Evolutionary conservation across 2,113 vertebrate species (phyloP).

Genomic region (Aviceda subcristata): DNA sequence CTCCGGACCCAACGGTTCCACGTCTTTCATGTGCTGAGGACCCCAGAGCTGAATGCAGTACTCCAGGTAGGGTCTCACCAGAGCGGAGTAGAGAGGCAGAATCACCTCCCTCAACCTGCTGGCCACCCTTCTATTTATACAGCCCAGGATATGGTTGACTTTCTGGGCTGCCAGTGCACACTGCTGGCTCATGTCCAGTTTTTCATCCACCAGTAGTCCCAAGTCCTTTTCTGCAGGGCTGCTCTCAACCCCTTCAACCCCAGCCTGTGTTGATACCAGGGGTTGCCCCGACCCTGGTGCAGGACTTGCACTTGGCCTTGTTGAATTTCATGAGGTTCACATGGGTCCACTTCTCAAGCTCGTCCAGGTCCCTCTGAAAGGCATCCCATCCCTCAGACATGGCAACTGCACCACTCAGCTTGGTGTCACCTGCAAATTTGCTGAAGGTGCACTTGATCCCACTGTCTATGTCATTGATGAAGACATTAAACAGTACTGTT

Average conservation of each 20-base stretch:
- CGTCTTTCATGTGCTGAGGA: neutral
- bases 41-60: neutral
- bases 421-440: neutral
- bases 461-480: neutral
- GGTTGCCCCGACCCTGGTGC: neutral
- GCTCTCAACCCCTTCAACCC: neutral
- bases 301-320: neutral
- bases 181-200: neutral
- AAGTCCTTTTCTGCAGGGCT: no score
- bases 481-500: neutral
- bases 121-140: neutral
- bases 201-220: neutral
- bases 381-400: neutral
- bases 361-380: neutral
- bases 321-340: neutral
- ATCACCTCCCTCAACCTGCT: neutral
- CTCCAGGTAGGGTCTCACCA: neutral
- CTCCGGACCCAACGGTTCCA: neutral
- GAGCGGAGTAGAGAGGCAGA: neutral
- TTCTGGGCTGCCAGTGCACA: neutral
- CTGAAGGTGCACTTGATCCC: neutral
- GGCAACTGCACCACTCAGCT: neutral
- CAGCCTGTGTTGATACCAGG: neutral
- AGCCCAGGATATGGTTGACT: neutral
- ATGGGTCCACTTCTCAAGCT: fast-evolving